A percentile compares a stretch with the other conserved stretches of the same genome.
Evolutionary conservation across 2,888 invertebrate species (phyloP).

Genomic region (Orchesellides sinensis): DNA sequence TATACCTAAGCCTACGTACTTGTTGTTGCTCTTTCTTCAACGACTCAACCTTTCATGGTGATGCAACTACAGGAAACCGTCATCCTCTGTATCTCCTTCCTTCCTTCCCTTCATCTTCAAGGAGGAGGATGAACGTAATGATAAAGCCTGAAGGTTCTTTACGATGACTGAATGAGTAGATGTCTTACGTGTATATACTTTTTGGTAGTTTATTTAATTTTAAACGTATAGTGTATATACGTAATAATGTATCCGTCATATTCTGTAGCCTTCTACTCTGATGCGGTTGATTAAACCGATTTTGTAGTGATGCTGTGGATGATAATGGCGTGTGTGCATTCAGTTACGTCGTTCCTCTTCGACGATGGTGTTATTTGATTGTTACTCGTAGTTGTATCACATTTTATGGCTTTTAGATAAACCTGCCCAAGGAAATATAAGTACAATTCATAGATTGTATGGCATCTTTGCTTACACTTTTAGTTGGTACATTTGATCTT

Average conservation of each 20-base stretch:
- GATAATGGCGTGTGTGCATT: background rate
- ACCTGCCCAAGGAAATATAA: too few species aligned
- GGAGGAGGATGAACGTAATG: slow-evolving; percentile 19
- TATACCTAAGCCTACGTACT: too few species aligned
- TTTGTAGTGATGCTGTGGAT: background rate
- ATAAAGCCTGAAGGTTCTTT: slow-evolving; percentile 21
- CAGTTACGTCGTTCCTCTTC: background rate
- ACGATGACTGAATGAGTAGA: slow-evolving; percentile 7
- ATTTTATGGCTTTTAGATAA: background rate
- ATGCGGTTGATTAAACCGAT: slow-evolving; percentile 16
- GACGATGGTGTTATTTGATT: background rate
- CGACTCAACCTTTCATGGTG: too few species aligned
- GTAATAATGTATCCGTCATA: background rate
- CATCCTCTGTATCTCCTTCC: slow-evolving; percentile 6
- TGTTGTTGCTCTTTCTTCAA: too few species aligned
- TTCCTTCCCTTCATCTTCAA: background rate
- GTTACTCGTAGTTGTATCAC: background rate
- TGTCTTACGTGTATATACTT: background rate
- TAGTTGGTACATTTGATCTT: too few species aligned
- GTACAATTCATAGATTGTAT: too few species aligned
- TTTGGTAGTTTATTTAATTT: too few species aligned
- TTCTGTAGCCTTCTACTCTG: background rate
- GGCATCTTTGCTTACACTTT: too few species aligned
- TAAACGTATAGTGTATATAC: background rate
- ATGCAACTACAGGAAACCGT: background rate